Base-by-base conservation (phyloP, 2,888 invertebrate genomes). In the Trilocha varians region DNA sequence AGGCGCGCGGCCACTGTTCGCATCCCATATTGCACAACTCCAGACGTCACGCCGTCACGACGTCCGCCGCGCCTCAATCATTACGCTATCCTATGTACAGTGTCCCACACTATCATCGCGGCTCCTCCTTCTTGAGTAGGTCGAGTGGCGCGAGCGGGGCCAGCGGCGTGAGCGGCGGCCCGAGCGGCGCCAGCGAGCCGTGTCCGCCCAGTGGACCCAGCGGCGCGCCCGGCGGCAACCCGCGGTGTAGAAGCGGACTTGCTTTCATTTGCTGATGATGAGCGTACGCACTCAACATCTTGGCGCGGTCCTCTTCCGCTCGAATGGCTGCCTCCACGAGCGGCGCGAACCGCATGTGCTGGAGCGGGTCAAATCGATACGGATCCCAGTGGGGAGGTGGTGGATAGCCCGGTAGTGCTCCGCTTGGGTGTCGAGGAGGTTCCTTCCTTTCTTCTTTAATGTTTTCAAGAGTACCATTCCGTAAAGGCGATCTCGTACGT, bases 221-320 rank as follows among this genome's bases (percentile, higher is more conserved):
- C 66, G 63, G 63, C 48, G 41, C 59, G 49, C 87, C 87, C 25
- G 78, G 88, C 74, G 57, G 88, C 63, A 89, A 78, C 53, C 87
- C 64, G 48, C 76, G 74, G 63, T 78, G 82, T 63, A 78, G 62
- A 61, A 82, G 65, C 59, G 77, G 72, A 49, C 68, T 73, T 50
- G 89, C 78, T 76, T 70, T 88, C 65, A 82, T 59, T 62, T 84
- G 84, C 59, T 90, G 90, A 53, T 88, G 73, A 59, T 88, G 88
- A 43, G 90, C 88, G 76, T 93, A 93, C 49, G 91, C 90, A 53
- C 88, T 90, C 64, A 91, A 89, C 63, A 93, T 89, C 75, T 93
- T 94, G 34, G 91, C 92, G 46, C 93, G 89, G 70, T 94, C 92
- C 59, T 94, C 93, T 65, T 93, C 93, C 36, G 90, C 92, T 42